A percentile compares a stretch with the other conserved stretches of the same genome.
phyloP scores from a whole-genome alignment of 2,113 vertebrate genomes.

The Oplegnathus fasciatus region DNA sequence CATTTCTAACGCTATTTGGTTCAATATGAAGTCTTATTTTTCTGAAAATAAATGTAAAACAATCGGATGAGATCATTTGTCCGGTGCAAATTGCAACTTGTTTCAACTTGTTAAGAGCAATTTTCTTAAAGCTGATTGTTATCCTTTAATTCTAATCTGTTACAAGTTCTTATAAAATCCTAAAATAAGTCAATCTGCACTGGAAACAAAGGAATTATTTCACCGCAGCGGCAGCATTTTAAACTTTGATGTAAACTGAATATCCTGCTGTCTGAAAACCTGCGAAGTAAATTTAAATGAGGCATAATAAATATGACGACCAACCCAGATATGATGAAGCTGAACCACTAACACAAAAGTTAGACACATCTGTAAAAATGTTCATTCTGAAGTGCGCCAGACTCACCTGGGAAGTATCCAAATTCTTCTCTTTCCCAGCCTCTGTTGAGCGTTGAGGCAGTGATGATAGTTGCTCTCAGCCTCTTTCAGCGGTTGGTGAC shows the following conservation, averaged over 20 bases:
- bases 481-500: conserved; percentile 63
- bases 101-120: neutral
- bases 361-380: neutral
- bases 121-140: neutral
- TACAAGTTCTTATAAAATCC: neutral
- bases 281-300: neutral
- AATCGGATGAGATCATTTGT: neutral
- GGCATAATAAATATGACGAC: neutral
- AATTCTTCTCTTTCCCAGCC: conserved; percentile 28
- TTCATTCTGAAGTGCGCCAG: conserved; percentile 6
- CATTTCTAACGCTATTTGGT: neutral
- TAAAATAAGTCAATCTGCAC: neutral
- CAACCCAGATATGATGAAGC: neutral
- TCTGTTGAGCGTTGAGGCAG: conserved; percentile 14
- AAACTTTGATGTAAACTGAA: neutral
- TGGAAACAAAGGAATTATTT: neutral
- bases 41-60: neutral
- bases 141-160: neutral
- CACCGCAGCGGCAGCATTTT: neutral
- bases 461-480: conserved; percentile 28
- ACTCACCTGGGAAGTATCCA: conserved; percentile 65
- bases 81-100: neutral
- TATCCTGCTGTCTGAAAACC: neutral
- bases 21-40: neutral
- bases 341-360: neutral